Percentiles rank a stretch among this genome's conserved stretches.
These are phyloP conservation scores for Phrynocephalus vlangalii DNA, from an alignment of 2,797 vertebrate genomes.

Conservation along the genomic window DNA sequence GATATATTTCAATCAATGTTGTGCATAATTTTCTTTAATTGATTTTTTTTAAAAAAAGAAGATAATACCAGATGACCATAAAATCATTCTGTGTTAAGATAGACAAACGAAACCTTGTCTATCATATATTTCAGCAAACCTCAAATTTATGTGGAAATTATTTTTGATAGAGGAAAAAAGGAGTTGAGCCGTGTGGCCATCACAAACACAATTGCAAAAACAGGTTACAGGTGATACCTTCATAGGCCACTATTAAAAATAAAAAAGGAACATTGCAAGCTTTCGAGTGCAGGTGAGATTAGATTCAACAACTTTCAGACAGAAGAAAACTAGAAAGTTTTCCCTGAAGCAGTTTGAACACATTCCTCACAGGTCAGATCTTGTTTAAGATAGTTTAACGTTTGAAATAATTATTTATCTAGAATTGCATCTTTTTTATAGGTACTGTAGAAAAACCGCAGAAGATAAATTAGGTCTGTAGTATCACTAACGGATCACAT, in stretches of 20 bases:
- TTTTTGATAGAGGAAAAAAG: conserved; percentile 36
- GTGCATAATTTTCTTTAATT: too few relatives aligned
- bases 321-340: conserved; percentile 43
- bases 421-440: neutral
- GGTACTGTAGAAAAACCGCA: neutral
- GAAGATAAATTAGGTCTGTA: neutral
- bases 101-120: conserved; percentile 69
- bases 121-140: conserved; percentile 50
- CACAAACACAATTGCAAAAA: too few relatives aligned
- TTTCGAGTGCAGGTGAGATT: conserved; percentile 49
- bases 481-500: too few relatives aligned
- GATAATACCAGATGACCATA: conserved; percentile 48
- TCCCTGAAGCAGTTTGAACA: conserved; percentile 39
- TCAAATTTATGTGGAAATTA: conserved; percentile 57
- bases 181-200: too few relatives aligned
- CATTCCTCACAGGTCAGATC: conserved; percentile 54
- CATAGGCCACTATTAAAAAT: conserved; percentile 15
- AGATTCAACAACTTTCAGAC: conserved; percentile 50
- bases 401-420: conserved; percentile 17
- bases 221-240: too few relatives aligned
- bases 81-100: conserved; percentile 41
- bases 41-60: too few relatives aligned
- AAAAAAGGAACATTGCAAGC: conserved; percentile 29
- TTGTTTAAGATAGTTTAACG: conserved; percentile 41
- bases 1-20: too few relatives aligned